Evolutionary conservation across 1,140 invertebrate genomes (phyloP), one percentile per base, ranked within the genome.

Genomic region (Drosophila malerkotliana): DNA sequence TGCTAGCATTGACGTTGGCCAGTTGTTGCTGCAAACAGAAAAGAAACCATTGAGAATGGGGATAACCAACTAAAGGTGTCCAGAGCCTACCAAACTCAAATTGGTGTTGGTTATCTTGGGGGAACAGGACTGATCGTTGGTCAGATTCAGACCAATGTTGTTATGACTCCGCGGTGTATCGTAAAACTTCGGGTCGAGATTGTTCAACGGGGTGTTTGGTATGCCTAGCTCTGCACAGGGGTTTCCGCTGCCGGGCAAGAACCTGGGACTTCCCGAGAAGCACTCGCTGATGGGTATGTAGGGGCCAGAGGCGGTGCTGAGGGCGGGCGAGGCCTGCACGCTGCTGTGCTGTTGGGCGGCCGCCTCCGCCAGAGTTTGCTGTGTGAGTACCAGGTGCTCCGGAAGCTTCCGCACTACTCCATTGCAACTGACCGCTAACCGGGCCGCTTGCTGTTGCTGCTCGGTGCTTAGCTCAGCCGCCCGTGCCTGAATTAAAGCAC

Each of bases 241-340:
- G 15, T 12, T 1, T 2, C 47, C 69, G 37, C 62, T 60, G 18
- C 59, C 68, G 26, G 72, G 56, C 51, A 91, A 57, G 14, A 91
- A 77, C 26, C 84, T 84, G 8, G 95, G 94, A 64, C 94, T 94
- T 45, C 98, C 98, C 56, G 97, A 97, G 69, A 97, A 96, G 91
- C 98, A 98, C 92, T 98, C 97, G 60, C 96, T 98, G 72, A 97
- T 95, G 24, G 95, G 94, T 92, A 97, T 97, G 79, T 97, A 97
- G 0, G 96, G 95, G 4, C 95, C 95, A 3, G 95, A 94, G 28
- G 93, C 93, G 24, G 93, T 93, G 69, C 94, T 94, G 12, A 93
- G 92, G 2, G 94, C 94, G n/a, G 94, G 94, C 10, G 94, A 94
- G 64, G 94, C 94, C 90, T 93, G 88, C 6, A 91, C 90, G 41